Evolutionary conservation across 1,140 invertebrate species (phyloP), one percentile per base, ranked within the genome.

Genomic region (Drosophila albomicans): DNA sequence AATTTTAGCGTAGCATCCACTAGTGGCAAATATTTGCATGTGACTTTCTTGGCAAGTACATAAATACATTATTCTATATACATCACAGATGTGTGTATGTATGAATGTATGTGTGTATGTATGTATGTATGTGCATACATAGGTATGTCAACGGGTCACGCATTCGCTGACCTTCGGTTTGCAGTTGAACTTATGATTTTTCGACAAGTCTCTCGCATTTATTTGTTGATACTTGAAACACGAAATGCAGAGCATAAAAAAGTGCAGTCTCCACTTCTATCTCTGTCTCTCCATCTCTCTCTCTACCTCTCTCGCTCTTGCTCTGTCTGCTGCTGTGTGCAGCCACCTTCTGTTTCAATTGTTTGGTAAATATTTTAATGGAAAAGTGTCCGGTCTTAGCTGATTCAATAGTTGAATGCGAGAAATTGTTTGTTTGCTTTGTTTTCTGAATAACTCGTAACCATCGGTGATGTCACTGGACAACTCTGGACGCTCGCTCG

Each of bases 401-500:
- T 71, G 62, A 71, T 71, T 65, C 51, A 57, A 71, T 65, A 65
- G 51, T 54, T 45, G 32, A 75, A 57, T 66, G 54, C 66, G 66
- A 45, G 48, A 75, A 70, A 70, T 66, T 75, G 61, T 65, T 78
- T 73, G 65, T 63, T 74, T 73, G 65, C 58, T 74, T 68, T 54
- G 59, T 62, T 65, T 20, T 72, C 63, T 16, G 20, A 54, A 57
- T 68, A 76, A 63, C 43, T 69, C 81, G 81, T 82, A 73, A 54
- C 81, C 59, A 52, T 73, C 41, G 73, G 81, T 69, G 74, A 84
- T 79, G 72, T 79, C 81, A 57, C 81, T 67, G 69, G 54, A 62
- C 49, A 8, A 16, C 28, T 28, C 20, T 20, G 20, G 20, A 20
- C 20, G 20, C 20, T 2, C 32, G n/a, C 67, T 65, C 6, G 41